Conservation (phyloP, 2,797 vertebrate species). For the Danionella dracula region DNA sequence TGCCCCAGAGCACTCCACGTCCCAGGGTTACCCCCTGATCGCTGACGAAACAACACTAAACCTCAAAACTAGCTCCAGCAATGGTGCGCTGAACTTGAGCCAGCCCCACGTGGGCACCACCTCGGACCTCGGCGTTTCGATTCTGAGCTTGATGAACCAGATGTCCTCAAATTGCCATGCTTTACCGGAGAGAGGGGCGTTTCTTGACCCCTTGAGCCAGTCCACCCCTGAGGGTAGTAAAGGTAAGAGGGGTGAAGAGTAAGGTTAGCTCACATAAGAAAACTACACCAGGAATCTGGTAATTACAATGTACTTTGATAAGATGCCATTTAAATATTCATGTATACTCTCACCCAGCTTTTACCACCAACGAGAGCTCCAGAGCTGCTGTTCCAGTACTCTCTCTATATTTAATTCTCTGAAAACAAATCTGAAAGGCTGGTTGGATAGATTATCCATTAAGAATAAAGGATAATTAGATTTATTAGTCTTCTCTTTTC, state of each 20-base stretch:
- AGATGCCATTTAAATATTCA: too few relatives aligned
- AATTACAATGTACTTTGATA: too few relatives aligned
- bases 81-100: slow-evolving; percentile 39
- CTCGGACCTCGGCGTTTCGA: slow-evolving; percentile 39
- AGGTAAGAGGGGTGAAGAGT: slow-evolving; percentile 56
- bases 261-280: too few relatives aligned
- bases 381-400: too few relatives aligned
- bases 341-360: too few relatives aligned
- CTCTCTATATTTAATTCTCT: too few relatives aligned
- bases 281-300: too few relatives aligned
- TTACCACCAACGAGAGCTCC: too few relatives aligned
- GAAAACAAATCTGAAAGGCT: too few relatives aligned
- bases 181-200: slow-evolving; percentile 39
- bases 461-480: too few relatives aligned
- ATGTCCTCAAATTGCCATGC: slow-evolving; percentile 41
- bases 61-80: slow-evolving; percentile 45
- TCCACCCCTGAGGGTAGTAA: slow-evolving; percentile 42
- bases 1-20: slow-evolving; percentile 24
- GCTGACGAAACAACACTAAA: slow-evolving; percentile 34
- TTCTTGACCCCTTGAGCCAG: slow-evolving; percentile 50
- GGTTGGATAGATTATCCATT: too few relatives aligned
- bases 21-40: slow-evolving; percentile 34
- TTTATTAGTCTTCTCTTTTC: too few relatives aligned
- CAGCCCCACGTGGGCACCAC: slow-evolving; percentile 14
- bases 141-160: slow-evolving; percentile 52